Evolutionary conservation across 2,797 vertebrate species (phyloP).

Genomic region (Mormyrops boulengeri): DNA sequence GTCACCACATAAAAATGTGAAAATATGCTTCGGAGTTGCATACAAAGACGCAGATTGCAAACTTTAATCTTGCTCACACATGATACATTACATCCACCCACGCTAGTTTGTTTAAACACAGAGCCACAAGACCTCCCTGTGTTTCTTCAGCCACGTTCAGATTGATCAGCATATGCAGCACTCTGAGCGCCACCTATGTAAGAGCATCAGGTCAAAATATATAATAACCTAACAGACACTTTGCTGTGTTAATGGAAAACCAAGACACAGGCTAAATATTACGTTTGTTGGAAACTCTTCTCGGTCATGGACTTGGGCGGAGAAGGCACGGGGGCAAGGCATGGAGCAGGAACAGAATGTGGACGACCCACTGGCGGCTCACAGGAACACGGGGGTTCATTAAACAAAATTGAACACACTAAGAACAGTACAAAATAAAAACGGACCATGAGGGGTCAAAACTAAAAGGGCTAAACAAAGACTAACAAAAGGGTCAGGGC

Average conservation of each 20-base stretch:
- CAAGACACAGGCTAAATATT: neutral
- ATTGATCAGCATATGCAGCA: neutral
- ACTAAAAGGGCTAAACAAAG: neutral
- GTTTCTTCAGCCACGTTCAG: neutral
- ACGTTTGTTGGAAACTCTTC: neutral
- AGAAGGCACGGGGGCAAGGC: neutral
- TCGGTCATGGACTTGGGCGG: neutral
- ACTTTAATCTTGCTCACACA: neutral
- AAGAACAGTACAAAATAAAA: neutral
- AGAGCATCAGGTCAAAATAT: neutral
- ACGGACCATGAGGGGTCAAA: neutral
- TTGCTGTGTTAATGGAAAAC: neutral
- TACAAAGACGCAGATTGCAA: neutral
- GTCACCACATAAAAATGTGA: neutral
- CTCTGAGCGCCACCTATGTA: neutral
- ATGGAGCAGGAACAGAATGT: no score
- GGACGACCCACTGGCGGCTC: neutral
- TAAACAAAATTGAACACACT: neutral
- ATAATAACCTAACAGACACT: neutral
- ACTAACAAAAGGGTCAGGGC: neutral
- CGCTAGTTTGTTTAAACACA: neutral
- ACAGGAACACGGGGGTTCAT: neutral
- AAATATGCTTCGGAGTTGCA: neutral
- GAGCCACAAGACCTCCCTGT: neutral
- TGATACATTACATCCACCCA: neutral